phyloP scores from a whole-genome alignment of 2,113 vertebrate species.

The Martes martes region DNA sequence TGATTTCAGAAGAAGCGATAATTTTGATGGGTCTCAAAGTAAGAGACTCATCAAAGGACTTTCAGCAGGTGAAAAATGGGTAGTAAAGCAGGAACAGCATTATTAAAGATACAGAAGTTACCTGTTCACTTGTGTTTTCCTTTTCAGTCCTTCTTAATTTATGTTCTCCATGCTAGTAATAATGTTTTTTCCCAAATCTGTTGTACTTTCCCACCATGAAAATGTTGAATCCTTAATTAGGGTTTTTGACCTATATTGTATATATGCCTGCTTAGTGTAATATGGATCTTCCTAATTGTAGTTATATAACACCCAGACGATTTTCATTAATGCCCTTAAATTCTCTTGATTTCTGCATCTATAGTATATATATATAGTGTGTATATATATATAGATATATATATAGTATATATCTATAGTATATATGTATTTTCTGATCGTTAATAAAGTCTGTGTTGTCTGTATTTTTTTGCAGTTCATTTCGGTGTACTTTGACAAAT shows the following conservation, averaged over 20 bases:
- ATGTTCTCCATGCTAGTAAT: neutral
- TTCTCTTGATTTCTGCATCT: neutral
- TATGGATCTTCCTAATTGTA: neutral
- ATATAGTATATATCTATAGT: too few species aligned
- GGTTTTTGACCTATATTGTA: neutral
- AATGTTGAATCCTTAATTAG: neutral
- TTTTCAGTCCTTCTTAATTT: neutral
- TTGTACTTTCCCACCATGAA: neutral
- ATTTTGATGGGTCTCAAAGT: neutral
- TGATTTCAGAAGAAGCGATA: neutral
- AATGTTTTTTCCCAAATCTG: neutral
- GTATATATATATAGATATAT: too few species aligned
- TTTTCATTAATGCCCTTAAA: neutral
- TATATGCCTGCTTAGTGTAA: neutral
- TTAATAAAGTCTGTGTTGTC: neutral
- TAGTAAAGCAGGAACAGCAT: neutral
- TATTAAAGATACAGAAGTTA: neutral
- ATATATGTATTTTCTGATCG: neutral
- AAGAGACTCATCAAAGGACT: neutral
- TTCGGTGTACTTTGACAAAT: constrained; percentile 94
- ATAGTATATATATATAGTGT: too few species aligned
- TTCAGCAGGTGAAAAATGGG: neutral
- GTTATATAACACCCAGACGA: neutral
- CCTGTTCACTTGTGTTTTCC: neutral
- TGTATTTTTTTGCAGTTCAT: constrained; percentile 85